Evolutionary conservation across 2,888 invertebrate species (phyloP).

Genomic region (Amiota minor): DNA sequence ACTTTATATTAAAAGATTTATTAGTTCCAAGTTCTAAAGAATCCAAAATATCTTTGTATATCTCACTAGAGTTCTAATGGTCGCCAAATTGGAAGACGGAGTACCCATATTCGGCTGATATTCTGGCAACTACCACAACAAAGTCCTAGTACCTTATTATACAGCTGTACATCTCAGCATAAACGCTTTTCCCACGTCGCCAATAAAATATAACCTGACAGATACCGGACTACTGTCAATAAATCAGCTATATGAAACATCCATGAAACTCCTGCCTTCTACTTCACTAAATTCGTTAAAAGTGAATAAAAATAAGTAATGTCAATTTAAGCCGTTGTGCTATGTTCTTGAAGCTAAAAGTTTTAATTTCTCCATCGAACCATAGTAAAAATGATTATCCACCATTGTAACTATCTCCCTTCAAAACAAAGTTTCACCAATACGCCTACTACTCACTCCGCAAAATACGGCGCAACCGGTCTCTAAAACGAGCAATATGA

Average conservation of each 20-base stretch:
- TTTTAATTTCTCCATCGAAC: background rate
- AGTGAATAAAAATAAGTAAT: background rate
- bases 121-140: background rate
- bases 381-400: constrained; percentile 4
- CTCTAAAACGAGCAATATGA: no score
- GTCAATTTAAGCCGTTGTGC: no score
- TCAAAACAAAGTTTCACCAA: no score
- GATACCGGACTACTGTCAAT: constrained; percentile 1
- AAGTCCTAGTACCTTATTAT: background rate
- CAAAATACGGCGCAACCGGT: no score
- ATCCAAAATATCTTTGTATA: constrained; percentile 3
- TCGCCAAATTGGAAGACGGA: constrained; percentile 12
- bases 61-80: constrained; percentile 13
- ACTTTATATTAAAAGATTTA: constrained; percentile 15
- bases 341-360: background rate
- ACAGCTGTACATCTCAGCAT: background rate
- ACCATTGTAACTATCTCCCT: constrained; percentile 5
- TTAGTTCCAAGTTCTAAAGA: constrained; percentile 9
- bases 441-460: no score
- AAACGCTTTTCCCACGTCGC: constrained; percentile 9
- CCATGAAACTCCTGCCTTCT: background rate
- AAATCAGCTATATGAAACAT: background rate
- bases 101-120: constrained; percentile 4
- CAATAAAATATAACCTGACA: background rate
- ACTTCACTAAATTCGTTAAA: background rate